Conservation (phyloP, 23 tunicate species). For the Pegea sp. region DNA sequence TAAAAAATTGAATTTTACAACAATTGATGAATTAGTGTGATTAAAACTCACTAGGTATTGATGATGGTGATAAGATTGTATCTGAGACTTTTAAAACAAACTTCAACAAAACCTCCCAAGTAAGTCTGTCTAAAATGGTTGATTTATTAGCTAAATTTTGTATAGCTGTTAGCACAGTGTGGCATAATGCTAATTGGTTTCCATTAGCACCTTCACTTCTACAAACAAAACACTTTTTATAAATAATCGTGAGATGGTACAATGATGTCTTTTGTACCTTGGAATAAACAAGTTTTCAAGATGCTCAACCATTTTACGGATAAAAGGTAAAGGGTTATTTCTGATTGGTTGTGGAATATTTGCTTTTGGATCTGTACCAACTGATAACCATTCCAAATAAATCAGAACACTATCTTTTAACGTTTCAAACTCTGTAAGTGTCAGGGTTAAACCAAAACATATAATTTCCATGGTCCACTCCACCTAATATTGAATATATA, state of each 20-base stretch:
- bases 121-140: constrained; percentile 19
- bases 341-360: constrained; percentile 48
- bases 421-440: constrained; percentile 55
- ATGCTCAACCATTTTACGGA: constrained; percentile 52
- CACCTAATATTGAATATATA: no score
- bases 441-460: constrained; percentile 58
- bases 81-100: constrained; percentile 58
- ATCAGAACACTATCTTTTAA: constrained; percentile 44
- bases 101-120: constrained; percentile 63
- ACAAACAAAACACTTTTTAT: background rate
- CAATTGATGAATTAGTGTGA: background rate
- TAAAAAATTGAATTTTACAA: constrained; percentile 2
- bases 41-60: constrained; percentile 38
- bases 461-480: constrained; percentile 91
- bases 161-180: constrained; percentile 29
- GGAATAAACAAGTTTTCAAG: constrained; percentile 75
- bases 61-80: constrained; percentile 46
- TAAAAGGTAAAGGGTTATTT: constrained; percentile 43
- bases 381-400: constrained; percentile 65
- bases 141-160: constrained; percentile 32
- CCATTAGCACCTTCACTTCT: constrained; percentile 22
- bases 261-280: constrained; percentile 13
- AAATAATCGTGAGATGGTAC: background rate
- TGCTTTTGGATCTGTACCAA: constrained; percentile 22
- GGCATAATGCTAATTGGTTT: constrained; percentile 39